Conservation (phyloP, 2,797 vertebrate species). For the Bothrops alternatus region DNA sequence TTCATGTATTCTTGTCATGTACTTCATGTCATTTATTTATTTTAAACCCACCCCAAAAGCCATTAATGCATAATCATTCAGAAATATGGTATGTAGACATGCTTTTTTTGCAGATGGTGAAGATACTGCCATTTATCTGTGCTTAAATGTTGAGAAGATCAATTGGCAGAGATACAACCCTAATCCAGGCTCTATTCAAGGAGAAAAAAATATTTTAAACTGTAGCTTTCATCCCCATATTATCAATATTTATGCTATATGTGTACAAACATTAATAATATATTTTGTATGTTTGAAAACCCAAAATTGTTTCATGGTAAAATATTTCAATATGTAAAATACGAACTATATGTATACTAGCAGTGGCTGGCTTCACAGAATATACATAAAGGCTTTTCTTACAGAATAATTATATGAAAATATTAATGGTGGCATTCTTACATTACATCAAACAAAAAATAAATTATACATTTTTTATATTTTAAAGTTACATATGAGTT, state of each 20-base stretch:
- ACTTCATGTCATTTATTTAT: conserved; percentile 20
- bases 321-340: not conserved
- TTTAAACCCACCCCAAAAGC: conserved; percentile 35
- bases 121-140: conserved; percentile 50
- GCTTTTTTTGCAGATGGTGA: conserved; percentile 39
- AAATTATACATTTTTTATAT: not conserved
- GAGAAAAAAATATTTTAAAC: conserved; percentile 48
- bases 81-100: conserved; percentile 11
- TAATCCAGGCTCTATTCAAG: conserved; percentile 45
- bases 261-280: conserved; percentile 47
- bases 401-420: not conserved
- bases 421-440: not conserved
- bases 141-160: conserved; percentile 61
- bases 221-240: conserved; percentile 57
- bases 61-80: conserved; percentile 26
- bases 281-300: conserved; percentile 29
- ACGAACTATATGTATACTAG: not conserved
- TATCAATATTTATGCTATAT: conserved; percentile 46
- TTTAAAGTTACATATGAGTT: not conserved
- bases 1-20: conserved; percentile 25
- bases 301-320: not conserved
- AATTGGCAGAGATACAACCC: conserved; percentile 47
- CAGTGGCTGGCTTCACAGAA: not conserved
- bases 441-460: not conserved
- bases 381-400: too few relatives aligned